Conservation (phyloP, 2,888 invertebrate species). For the Gortyna flavago region DNA sequence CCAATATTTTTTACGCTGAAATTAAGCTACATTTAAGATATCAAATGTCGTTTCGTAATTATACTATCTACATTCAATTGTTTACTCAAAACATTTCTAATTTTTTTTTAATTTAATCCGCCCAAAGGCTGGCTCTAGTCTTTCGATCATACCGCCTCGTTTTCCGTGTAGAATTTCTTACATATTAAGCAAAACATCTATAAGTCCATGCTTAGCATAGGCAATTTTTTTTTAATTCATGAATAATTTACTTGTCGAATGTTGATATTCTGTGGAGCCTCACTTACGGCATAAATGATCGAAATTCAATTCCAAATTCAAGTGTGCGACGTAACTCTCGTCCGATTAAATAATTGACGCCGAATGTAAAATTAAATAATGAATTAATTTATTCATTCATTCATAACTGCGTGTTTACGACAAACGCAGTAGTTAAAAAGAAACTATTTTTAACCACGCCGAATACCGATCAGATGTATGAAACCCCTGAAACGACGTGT, state of each 20-base stretch:
- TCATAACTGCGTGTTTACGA: conserved; percentile 27
- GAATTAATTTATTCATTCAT: conserved; percentile 1
- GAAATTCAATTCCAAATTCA: conserved; percentile 23
- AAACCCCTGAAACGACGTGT: conserved; percentile 71
- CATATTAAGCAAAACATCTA: too few species aligned
- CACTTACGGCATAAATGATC: conserved; percentile 5
- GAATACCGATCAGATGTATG: conserved; percentile 69
- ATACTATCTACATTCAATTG: background rate
- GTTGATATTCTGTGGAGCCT: conserved; percentile 5
- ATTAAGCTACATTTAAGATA: background rate
- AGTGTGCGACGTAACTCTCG: conserved; percentile 1
- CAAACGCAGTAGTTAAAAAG: conserved; percentile 38
- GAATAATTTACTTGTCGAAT: too few species aligned
- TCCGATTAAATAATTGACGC: conserved; percentile 11
- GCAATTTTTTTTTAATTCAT: background rate
- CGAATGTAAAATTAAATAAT: background rate
- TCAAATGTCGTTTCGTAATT: background rate
- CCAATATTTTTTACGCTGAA: background rate
- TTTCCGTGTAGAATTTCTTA: too few species aligned
- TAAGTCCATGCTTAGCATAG: too few species aligned
- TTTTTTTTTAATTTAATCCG: too few species aligned
- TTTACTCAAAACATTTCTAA: too few species aligned
- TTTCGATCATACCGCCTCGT: too few species aligned
- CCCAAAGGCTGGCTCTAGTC: too few species aligned
- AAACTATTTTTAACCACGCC: conserved; percentile 78